Evolutionary conservation across 2,888 invertebrate species (phyloP).

Genomic region (Oxycera nigricornis): DNA sequence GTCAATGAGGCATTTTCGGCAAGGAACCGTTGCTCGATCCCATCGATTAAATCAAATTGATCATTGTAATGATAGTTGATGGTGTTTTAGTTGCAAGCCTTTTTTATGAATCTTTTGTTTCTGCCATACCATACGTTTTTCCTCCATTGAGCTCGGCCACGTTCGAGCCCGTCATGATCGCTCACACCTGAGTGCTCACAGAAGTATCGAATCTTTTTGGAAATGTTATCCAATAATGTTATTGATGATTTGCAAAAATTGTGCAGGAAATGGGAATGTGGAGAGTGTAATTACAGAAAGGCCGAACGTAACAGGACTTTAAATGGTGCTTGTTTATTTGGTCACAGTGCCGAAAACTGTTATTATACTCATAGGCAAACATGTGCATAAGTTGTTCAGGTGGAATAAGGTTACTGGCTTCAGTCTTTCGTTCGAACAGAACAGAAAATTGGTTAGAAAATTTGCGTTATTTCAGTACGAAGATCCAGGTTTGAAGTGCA

Average conservation of each 20-base stretch:
- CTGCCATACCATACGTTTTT: no score
- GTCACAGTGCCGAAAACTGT: no score
- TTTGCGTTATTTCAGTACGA: no score
- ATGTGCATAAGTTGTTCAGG: background rate
- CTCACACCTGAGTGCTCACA: background rate
- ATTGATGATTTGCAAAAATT: background rate
- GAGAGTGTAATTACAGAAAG: no score
- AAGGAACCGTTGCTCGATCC: background rate
- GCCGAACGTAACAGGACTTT: background rate
- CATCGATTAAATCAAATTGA: slow-evolving; percentile 5
- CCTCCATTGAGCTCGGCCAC: no score
- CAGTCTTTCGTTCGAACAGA: background rate
- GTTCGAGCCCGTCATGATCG: no score
- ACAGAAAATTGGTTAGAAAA: no score
- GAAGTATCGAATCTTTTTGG: background rate
- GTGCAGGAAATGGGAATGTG: background rate
- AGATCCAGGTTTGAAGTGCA: no score
- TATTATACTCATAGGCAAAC: no score
- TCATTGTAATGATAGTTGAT: slow-evolving; percentile 6
- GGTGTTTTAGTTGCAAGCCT: background rate
- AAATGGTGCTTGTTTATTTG: no score
- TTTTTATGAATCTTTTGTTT: no score
- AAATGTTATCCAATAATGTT: background rate
- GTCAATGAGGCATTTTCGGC: background rate
- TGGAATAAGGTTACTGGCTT: background rate